These are phyloP conservation scores for Glaucidium brasilianum DNA, from an alignment of 2,113 vertebrate genomes.

Conservation along the genomic window DNA sequence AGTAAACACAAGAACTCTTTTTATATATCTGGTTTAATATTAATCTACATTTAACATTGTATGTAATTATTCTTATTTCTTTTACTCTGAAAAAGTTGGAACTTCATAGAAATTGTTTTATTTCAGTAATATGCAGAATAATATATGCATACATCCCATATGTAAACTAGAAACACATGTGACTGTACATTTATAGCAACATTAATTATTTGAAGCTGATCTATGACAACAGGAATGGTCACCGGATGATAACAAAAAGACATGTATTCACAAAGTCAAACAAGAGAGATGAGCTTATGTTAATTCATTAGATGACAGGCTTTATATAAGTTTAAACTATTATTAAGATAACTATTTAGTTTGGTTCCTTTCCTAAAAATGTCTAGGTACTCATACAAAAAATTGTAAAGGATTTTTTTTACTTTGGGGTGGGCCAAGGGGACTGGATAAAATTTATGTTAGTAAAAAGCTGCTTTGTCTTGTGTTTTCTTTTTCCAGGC, in stretches of 20 bases:
- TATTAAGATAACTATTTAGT: not conserved
- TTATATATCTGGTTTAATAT: not conserved
- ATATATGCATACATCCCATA: not conserved
- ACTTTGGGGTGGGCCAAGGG: accelerated
- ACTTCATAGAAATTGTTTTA: not conserved
- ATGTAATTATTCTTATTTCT: not conserved
- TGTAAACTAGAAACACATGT: not conserved
- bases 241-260: not conserved
- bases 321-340: not conserved
- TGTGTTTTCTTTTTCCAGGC: not conserved
- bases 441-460: not conserved
- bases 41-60: not conserved
- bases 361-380: not conserved
- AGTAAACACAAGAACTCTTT: not conserved
- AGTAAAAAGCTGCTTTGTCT: not conserved
- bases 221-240: not conserved
- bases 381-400: not conserved
- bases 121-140: not conserved
- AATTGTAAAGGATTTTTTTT: not conserved
- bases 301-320: not conserved
- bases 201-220: not conserved
- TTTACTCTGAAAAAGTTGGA: not conserved
- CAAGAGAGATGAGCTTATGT: not conserved
- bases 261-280: not conserved
- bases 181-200: not conserved